A percentile compares a stretch with the other conserved stretches of the same genome.
These are phyloP conservation scores for Streblospio benedicti DNA, from an alignment of 1,140 invertebrate genomes.

Conservation along the genomic window DNA sequence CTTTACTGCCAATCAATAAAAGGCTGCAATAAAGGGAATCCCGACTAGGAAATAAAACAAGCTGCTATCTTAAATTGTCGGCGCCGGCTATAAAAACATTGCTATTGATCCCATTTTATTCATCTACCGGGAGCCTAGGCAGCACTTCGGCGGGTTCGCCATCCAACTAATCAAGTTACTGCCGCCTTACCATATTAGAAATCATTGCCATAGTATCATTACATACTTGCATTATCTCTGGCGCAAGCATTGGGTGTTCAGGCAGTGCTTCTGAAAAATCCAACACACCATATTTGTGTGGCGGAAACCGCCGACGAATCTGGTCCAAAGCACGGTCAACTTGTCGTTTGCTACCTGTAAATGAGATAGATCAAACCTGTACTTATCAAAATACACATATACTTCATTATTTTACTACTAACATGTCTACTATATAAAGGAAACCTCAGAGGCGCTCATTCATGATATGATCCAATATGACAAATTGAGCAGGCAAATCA, in stretches of 20 bases:
- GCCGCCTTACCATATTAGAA: too few relatives aligned
- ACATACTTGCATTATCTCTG: slow-evolving; percentile 58
- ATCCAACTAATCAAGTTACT: background rate
- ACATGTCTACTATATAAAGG: background rate
- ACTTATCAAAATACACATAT: slow-evolving; percentile 3
- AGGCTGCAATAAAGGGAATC: too few relatives aligned
- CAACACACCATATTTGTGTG: slow-evolving; percentile 66
- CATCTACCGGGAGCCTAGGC: too few relatives aligned
- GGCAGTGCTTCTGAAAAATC: slow-evolving; percentile 62
- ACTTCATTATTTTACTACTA: background rate
- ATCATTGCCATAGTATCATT: background rate
- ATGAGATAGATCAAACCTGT: slow-evolving; percentile 17
- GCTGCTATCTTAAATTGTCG: too few relatives aligned
- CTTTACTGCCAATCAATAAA: too few relatives aligned
- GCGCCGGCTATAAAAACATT: too few relatives aligned
- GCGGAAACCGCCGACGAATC: slow-evolving; percentile 74
- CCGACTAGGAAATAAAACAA: too few relatives aligned
- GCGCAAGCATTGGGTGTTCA: slow-evolving; percentile 49
- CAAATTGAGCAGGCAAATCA: background rate
- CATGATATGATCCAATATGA: background rate
- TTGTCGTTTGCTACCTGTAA: slow-evolving; percentile 58
- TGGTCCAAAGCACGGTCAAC: slow-evolving; percentile 70
- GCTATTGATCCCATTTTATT: too few relatives aligned
- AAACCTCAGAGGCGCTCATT: background rate
- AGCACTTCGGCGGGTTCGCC: background rate